Base-by-base conservation (phyloP, 2,888 invertebrate genomes). In the Aleiodes alternator region DNA sequence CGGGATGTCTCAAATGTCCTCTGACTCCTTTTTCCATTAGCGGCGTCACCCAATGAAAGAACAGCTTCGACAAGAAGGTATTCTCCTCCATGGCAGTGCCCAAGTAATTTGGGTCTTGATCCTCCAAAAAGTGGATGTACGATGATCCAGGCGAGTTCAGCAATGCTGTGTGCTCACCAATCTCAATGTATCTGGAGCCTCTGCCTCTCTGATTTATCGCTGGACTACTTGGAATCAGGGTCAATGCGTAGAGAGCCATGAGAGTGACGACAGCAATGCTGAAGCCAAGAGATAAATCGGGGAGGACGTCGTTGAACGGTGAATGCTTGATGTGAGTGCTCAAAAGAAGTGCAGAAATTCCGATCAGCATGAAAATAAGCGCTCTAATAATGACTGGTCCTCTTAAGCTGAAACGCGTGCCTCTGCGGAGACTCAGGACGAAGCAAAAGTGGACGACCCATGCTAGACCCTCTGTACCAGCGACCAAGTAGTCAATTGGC, bases 31-130 rank as follows among this genome's bases (percentile, higher is more conserved):
- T 97, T 75, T 92, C 90, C 89, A 98, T 94, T 73, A 98, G 90
- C 2, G 96, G 95, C 79, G 94, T 93, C 1, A 97, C 97, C 98
- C 98, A 98, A 77, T 93, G 91, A 88, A 98, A 97, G 31, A 94
- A 89, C n/a, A 98, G 90, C 85, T 93, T 93, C 0, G 97, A 96
- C 2, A 94, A 84, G 85, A 92, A 92, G 72, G 93, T 92, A 12
- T 91, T 91, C 78, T 94, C 93, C 89, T 96, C 96, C 93, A 97
- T 95, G 1, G 96, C 97, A 72, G 94, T 93, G 0, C 97, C 97
- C 80, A 97, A 90, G 81, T 95, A 92, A 76, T 91, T 91, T 81
- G 95, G 94, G 87, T 96, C 92, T 11, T 91, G 89, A 71, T 92
- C 92, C 80, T 93, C 91, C 79, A 93, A 91, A 81, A 96, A 94